A percentile compares a stretch with the other conserved stretches of the same genome.
Conservation (phyloP, 2,113 vertebrate genomes). For the Chaetura pelagica region DNA sequence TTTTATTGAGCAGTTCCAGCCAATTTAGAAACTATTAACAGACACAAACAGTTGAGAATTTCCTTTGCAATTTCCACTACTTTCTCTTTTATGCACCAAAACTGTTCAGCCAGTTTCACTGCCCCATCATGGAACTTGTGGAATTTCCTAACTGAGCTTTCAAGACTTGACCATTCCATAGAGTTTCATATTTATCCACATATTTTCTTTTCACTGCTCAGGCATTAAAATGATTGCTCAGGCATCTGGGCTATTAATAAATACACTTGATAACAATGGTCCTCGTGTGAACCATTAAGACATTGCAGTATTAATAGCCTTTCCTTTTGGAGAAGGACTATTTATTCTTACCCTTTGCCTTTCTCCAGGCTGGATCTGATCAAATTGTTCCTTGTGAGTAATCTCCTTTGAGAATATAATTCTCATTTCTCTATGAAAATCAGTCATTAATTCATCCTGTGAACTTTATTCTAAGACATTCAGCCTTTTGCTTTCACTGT, state of each 20-base stretch:
- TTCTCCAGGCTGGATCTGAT: slow-evolving; percentile 27
- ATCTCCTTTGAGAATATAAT: slow-evolving; percentile 40
- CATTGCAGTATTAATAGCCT: slow-evolving; percentile 53
- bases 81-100: slow-evolving; percentile 32
- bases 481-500: background rate
- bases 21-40: slow-evolving; percentile 46
- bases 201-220: background rate
- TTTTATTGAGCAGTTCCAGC: slow-evolving; percentile 28
- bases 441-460: slow-evolving; percentile 21
- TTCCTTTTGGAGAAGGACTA: slow-evolving; percentile 48
- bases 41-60: slow-evolving; percentile 20
- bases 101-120: background rate
- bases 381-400: slow-evolving; percentile 44
- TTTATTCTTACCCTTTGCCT: slow-evolving; percentile 47
- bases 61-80: slow-evolving; percentile 33
- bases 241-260: slow-evolving; percentile 52
- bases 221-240: background rate
- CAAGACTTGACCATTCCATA: background rate
- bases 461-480: slow-evolving; percentile 19
- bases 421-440: slow-evolving; percentile 44
- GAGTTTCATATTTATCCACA: slow-evolving; percentile 33
- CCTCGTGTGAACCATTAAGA: slow-evolving; percentile 50
- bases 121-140: background rate
- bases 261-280: slow-evolving; percentile 38
- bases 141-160: slow-evolving; percentile 23